A percentile compares a stretch with the other conserved stretches of the same genome.
phyloP scores from a whole-genome alignment of 2,888 invertebrate genomes.

The Drosophila pseudotalamancana region DNA sequence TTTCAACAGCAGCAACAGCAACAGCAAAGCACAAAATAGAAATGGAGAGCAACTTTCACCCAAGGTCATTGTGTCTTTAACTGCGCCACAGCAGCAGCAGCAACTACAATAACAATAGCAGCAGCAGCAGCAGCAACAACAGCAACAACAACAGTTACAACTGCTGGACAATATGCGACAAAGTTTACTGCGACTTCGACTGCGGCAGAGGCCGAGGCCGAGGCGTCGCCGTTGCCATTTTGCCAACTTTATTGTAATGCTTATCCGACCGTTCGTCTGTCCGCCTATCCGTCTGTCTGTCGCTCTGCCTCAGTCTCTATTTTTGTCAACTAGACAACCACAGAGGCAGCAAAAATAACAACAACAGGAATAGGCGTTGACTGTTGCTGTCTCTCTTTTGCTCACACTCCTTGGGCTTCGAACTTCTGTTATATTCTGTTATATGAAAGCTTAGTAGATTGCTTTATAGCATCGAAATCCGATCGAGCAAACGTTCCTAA shows the following conservation, averaged over 20 bases:
- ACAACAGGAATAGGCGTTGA: constrained; percentile 24
- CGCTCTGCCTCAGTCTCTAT: background rate
- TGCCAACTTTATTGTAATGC: constrained; percentile 44
- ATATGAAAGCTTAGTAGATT: no score
- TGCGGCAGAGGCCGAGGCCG: constrained; percentile 8
- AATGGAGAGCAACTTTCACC: constrained; percentile 79
- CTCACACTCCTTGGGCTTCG: background rate
- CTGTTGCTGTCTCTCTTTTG: background rate
- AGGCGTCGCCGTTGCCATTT: constrained; percentile 45
- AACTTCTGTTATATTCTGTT: no score
- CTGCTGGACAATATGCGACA: constrained; percentile 64
- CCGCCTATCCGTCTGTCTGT: background rate
- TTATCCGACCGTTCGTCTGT: background rate
- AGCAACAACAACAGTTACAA: constrained; percentile 32
- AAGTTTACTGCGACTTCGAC: constrained; percentile 30
- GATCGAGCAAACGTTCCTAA: no score
- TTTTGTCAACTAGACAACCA: constrained; percentile 19
- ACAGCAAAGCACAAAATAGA: constrained; percentile 66
- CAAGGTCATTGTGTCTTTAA: constrained; percentile 77
- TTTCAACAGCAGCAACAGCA: constrained; percentile 31
- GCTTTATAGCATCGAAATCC: no score
- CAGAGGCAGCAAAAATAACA: constrained; percentile 2
- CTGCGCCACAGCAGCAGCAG: constrained; percentile 55
- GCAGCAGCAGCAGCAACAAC: constrained; percentile 20
- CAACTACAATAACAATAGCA: constrained; percentile 34